Conservation (phyloP, 37 sponge, comb jelly and placozoan genomes). For the Hexactinellida sp. region DNA sequence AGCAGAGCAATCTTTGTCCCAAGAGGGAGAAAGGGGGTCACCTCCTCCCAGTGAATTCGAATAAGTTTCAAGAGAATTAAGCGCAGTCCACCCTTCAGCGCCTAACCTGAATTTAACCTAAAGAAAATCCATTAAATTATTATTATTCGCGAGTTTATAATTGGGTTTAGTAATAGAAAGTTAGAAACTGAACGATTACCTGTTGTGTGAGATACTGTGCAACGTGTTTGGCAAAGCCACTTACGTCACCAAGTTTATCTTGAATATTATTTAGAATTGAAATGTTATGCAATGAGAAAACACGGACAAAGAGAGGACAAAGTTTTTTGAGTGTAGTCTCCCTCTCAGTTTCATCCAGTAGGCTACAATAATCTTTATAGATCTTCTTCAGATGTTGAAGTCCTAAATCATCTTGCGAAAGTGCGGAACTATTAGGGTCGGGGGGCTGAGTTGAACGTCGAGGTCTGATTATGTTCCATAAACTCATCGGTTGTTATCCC, state of each 20-base stretch:
- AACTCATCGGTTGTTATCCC: background rate
- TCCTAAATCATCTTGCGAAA: background rate
- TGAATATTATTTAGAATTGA: background rate
- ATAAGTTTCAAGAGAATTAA: background rate
- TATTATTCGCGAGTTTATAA: background rate
- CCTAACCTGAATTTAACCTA: conserved; percentile 12
- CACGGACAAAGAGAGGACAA: conserved; percentile 8
- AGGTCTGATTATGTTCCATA: background rate
- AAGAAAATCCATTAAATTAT: no score
- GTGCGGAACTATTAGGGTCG: background rate
- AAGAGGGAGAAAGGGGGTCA: background rate
- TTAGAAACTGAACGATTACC: background rate
- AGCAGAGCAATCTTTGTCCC: background rate
- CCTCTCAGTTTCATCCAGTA: background rate
- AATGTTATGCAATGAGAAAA: background rate
- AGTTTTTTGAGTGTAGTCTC: background rate
- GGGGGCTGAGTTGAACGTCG: background rate
- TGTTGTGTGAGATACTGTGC: conserved; percentile 12
- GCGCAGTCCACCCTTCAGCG: background rate
- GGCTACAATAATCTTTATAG: background rate
- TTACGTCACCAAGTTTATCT: background rate
- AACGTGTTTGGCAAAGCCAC: background rate
- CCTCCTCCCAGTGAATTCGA: background rate
- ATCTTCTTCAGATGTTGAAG: background rate
- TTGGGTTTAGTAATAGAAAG: background rate